Conservation (phyloP, 2,797 vertebrate genomes). For the Hylomyscus alleni region DNA sequence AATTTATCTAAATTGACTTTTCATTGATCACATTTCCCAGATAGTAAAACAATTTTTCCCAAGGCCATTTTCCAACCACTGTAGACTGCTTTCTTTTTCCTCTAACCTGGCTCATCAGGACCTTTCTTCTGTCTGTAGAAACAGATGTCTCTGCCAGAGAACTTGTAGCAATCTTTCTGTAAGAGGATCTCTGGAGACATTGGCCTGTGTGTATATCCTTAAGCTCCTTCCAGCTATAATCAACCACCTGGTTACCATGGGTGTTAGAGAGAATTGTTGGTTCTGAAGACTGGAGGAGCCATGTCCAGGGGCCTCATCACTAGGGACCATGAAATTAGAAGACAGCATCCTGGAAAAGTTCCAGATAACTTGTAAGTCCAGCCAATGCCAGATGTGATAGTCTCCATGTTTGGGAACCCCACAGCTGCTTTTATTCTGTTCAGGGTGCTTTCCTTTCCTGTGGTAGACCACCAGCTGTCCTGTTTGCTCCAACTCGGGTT, state of each 20-base stretch:
- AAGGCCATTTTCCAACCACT: neutral
- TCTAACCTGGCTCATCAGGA: neutral
- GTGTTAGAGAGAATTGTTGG: constrained; percentile 49
- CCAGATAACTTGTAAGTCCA: constrained; percentile 55
- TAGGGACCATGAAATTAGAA: constrained; percentile 72
- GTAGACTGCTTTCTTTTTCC: neutral
- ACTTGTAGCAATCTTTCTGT: constrained; percentile 35
- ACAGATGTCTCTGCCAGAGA: neutral
- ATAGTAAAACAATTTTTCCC: constrained; percentile 39
- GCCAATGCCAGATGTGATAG: constrained; percentile 71
- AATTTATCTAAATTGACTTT: constrained; percentile 17
- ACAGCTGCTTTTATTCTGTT: constrained; percentile 71
- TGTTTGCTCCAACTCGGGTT: constrained; percentile 73
- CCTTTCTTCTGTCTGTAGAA: constrained; percentile 43
- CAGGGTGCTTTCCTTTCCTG: constrained; percentile 62
- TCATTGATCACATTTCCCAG: constrained; percentile 20
- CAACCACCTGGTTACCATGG: neutral
- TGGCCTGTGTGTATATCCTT: neutral
- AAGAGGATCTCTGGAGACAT: constrained; percentile 28
- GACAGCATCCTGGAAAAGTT: constrained; percentile 67
- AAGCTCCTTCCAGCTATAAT: constrained; percentile 52
- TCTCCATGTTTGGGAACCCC: constrained; percentile 52
- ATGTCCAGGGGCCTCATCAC: constrained; percentile 40
- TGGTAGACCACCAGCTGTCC: constrained; percentile 77
- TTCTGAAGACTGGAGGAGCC: constrained; percentile 51